Conservation (phyloP, 2,797 vertebrate genomes). For the Phoxinus dragarum region DNA sequence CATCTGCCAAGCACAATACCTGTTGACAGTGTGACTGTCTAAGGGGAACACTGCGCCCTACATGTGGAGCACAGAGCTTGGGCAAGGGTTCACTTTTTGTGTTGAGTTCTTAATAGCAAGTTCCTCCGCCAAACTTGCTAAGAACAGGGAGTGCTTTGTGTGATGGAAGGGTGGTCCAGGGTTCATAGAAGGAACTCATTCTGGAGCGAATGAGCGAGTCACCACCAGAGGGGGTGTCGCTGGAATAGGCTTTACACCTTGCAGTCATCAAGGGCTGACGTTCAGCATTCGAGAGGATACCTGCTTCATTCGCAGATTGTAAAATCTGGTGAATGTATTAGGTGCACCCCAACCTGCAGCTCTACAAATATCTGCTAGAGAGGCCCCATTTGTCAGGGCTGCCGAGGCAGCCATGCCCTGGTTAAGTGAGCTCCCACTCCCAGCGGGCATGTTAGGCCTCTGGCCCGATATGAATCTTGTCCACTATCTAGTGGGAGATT, state of each 20-base stretch:
- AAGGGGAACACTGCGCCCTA: no score
- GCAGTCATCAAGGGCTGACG: not conserved
- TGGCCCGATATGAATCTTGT: no score
- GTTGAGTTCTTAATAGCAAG: not conserved
- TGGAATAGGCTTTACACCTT: not conserved
- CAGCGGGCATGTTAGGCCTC: no score
- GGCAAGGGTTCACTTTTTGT: no score
- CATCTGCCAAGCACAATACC: no score
- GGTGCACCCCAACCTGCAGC: not conserved
- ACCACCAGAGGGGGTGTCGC: not conserved
- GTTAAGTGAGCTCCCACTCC: no score
- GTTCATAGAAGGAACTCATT: not conserved
- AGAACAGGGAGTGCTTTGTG: not conserved
- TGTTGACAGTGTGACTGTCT: no score
- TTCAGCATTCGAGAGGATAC: not conserved
- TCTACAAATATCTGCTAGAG: not conserved
- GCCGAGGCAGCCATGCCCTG: no score
- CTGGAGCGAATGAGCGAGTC: not conserved
- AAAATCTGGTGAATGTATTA: not conserved
- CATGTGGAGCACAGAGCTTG: no score
- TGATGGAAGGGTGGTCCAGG: not conserved
- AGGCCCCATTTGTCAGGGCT: not conserved
- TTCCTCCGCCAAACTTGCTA: not conserved
- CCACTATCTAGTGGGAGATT: no score
- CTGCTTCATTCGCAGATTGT: not conserved